Percentiles rank a stretch among this genome's conserved stretches.
Conservation (phyloP, 2,888 invertebrate species). For the Ochropleura leucogaster region DNA sequence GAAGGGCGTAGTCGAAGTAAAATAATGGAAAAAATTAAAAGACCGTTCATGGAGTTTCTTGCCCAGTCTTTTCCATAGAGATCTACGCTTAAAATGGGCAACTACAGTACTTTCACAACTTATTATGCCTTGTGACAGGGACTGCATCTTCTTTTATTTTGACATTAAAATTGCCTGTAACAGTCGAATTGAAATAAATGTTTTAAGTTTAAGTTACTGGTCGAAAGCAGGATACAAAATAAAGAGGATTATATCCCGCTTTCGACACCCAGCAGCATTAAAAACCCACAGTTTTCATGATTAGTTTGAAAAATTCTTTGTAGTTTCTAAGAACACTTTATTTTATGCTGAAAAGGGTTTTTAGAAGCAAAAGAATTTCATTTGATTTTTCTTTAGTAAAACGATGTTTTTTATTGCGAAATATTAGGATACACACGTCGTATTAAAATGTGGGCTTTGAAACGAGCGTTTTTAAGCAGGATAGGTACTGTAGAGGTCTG, state of each 20-base stretch:
- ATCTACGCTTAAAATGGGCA: no score
- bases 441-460: conserved; percentile 42
- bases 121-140: no score
- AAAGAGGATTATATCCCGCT: background rate
- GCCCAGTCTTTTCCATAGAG: no score
- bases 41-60: no score
- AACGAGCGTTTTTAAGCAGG: background rate
- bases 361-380: conserved; percentile 6
- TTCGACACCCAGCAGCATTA: background rate
- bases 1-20: no score
- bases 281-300: background rate
- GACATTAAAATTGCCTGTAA: no score
- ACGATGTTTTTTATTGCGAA: conserved; percentile 38
- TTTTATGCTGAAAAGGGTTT: conserved; percentile 4
- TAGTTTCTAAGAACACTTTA: background rate
- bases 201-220: no score
- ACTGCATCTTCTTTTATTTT: no score
- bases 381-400: conserved; percentile 37
- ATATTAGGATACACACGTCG: conserved; percentile 46
- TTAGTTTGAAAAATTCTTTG: conserved; percentile 2
- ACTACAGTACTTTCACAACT: no score
- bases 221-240: no score
- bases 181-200: no score
- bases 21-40: no score
- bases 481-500: background rate